phyloP scores from a whole-genome alignment of 30 jellyfish, hydroid and myxozoan species.

The Aurelia aurita region DNA sequence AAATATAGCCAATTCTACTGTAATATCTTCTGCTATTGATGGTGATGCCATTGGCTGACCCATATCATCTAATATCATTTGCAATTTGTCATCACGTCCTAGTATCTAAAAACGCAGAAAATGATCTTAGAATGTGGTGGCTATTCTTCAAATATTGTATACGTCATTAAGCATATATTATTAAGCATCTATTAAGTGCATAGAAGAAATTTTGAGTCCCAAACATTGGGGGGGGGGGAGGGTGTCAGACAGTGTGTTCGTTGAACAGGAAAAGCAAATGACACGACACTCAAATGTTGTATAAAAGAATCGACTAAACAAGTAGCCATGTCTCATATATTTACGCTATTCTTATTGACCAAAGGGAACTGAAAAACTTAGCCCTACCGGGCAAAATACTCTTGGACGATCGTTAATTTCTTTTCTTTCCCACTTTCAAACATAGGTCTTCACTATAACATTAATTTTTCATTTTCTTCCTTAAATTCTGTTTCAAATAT shows the following conservation, averaged over 20 bases:
- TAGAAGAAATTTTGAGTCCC: too few relatives aligned
- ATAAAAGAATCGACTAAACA: too few relatives aligned
- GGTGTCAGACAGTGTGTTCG: too few relatives aligned
- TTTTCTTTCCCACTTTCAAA: background rate
- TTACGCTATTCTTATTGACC: too few relatives aligned
- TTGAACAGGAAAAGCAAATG: too few relatives aligned
- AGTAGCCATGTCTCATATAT: too few relatives aligned
- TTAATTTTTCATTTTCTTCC: background rate
- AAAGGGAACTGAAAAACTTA: too few relatives aligned
- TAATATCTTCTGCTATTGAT: constrained; percentile 58
- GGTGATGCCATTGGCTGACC: constrained; percentile 75
- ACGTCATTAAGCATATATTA: too few relatives aligned
- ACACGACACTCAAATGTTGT: too few relatives aligned
- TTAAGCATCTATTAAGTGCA: too few relatives aligned
- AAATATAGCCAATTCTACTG: constrained; percentile 76
- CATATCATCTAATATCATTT: constrained; percentile 71
- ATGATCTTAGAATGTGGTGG: background rate
- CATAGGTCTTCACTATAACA: background rate
- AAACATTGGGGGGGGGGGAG: too few relatives aligned
- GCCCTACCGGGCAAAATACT: background rate
- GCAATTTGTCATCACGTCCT: constrained; percentile 85
- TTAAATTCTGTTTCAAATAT: background rate
- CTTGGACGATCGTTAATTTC: background rate
- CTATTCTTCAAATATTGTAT: too few relatives aligned
- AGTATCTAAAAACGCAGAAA: constrained; percentile 42